phyloP scores from a whole-genome alignment of 2,888 invertebrate genomes.

The Eupelmus urozonus region DNA sequence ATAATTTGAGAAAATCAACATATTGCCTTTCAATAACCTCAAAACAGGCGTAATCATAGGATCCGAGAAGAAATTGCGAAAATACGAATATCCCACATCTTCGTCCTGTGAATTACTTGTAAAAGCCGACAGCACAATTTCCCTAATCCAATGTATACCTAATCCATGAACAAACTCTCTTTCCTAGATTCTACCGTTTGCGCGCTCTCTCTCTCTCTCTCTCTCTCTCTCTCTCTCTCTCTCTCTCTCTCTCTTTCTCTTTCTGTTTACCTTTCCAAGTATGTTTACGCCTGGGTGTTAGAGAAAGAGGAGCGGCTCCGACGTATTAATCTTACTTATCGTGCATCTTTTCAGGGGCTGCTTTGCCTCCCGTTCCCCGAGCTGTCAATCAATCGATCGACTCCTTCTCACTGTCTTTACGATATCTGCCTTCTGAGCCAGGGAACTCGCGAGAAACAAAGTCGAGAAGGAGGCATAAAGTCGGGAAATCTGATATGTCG shows the following conservation, averaged over 20 bases:
- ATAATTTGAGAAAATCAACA: too few species aligned
- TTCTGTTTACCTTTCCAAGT: background rate
- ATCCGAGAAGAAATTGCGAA: too few species aligned
- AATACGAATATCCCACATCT: too few species aligned
- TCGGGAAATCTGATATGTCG: slow-evolving; percentile 32
- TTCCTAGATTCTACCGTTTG: background rate
- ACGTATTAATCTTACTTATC: slow-evolving; percentile 30
- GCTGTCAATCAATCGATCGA: slow-evolving; percentile 33
- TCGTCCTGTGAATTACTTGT: background rate
- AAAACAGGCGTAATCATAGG: too few species aligned
- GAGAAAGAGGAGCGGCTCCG: background rate
- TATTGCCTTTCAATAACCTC: too few species aligned
- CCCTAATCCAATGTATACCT: background rate
- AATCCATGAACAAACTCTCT: background rate
- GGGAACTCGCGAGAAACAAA: background rate
- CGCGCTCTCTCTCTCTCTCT: background rate
- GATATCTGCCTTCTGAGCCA: too few species aligned
- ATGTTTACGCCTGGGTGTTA: background rate
- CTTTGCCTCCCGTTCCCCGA: background rate
- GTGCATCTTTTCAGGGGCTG: background rate
- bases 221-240: background rate
- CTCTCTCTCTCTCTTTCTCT: background rate
- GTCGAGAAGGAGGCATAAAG: background rate
- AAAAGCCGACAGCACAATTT: background rate
- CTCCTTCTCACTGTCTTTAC: background rate